These are phyloP conservation scores for Rhimphoctona megacephalus DNA, from an alignment of 2,888 invertebrate species.

Conservation along the genomic window DNA sequence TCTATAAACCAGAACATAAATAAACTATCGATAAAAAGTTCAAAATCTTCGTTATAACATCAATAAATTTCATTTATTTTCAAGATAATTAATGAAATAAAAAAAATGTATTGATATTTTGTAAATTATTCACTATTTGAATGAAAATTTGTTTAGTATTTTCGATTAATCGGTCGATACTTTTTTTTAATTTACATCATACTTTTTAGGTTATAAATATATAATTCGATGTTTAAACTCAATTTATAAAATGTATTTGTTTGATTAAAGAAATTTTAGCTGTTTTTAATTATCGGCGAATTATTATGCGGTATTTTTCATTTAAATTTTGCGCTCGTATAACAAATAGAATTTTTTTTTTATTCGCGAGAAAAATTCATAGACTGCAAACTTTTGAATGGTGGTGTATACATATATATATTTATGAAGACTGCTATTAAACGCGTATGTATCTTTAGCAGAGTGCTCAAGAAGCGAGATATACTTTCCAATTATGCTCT, in stretches of 20 bases:
- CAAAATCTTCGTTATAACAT: neutral
- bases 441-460: constrained; percentile 28
- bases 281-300: neutral
- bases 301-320: neutral
- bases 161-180: neutral
- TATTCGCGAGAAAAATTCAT: neutral
- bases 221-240: neutral
- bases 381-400: neutral
- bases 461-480: constrained; percentile 54
- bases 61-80: neutral
- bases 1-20: neutral
- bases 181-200: neutral
- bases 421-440: neutral
- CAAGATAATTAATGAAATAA: neutral
- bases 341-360: neutral
- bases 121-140: neutral
- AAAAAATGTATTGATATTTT: neutral
- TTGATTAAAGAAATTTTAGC: neutral
- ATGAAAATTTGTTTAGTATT: neutral
- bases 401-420: neutral
- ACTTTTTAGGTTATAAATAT: neutral
- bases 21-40: neutral
- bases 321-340: neutral
- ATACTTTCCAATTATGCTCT: constrained; percentile 68
- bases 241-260: neutral